A percentile compares a stretch with the other conserved stretches of the same genome.
These are phyloP conservation scores for Hydrozoanthus tunicans DNA, from an alignment of 64 coral and sea anemone species.

Conservation along the genomic window DNA sequence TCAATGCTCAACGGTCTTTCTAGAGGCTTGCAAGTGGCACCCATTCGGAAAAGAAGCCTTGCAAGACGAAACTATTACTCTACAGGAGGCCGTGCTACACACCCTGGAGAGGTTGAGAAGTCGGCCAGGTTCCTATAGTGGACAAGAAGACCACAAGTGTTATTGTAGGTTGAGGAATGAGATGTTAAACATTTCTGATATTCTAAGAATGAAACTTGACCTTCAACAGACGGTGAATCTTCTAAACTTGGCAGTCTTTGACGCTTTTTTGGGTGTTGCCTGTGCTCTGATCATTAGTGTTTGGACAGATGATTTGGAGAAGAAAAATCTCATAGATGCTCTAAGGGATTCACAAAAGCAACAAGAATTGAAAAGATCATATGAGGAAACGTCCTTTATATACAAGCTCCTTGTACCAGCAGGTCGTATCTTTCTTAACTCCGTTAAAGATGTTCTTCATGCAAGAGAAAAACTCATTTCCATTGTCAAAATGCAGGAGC, in stretches of 20 bases:
- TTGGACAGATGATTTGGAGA: not conserved
- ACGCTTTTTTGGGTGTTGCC: not conserved
- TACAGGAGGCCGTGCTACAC: not conserved
- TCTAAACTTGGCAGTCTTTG: not conserved
- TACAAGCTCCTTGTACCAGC: slow-evolving; percentile 1
- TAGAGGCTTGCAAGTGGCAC: not conserved
- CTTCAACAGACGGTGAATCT: not conserved
- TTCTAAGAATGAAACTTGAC: slow-evolving; percentile 18
- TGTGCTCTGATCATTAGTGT: slow-evolving; percentile 13
- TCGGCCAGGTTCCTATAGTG: not conserved
- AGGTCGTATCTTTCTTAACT: slow-evolving; percentile 10
- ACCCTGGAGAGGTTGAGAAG: not conserved
- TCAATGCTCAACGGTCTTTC: slow-evolving; percentile 1
- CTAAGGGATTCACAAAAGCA: not conserved
- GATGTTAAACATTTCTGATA: not conserved
- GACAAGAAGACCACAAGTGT: not conserved
- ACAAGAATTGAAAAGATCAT: not conserved
- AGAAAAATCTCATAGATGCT: not conserved
- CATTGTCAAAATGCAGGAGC: not conserved
- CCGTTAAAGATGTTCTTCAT: slow-evolving; percentile 4
- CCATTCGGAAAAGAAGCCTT: not conserved
- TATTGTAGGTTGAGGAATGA: not conserved
- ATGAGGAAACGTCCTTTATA: not conserved
- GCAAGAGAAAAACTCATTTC: not conserved
- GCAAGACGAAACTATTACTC: not conserved